Percentiles rank a stretch among this genome's conserved stretches.
These are phyloP conservation scores for Tillus elongatus DNA, from an alignment of 2,888 invertebrate species.

Conservation along the genomic window DNA sequence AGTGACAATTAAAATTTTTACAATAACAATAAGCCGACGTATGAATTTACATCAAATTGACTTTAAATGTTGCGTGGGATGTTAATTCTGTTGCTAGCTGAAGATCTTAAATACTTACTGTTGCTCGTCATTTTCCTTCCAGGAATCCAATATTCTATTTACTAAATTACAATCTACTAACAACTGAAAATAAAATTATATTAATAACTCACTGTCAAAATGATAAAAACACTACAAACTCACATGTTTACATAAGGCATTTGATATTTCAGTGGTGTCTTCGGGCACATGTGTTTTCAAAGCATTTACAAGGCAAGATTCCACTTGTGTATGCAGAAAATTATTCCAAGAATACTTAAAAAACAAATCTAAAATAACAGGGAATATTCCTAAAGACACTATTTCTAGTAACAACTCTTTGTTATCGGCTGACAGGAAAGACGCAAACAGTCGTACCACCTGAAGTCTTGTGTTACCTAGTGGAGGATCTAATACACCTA, in stretches of 20 bases:
- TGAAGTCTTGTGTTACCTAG: constrained; percentile 73
- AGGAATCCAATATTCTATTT: constrained; percentile 70
- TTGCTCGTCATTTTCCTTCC: constrained; percentile 67
- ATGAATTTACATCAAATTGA: too few species aligned
- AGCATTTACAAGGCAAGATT: constrained; percentile 66
- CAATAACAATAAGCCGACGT: too few species aligned
- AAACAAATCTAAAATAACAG: constrained; percentile 72
- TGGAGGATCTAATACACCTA: constrained; percentile 62
- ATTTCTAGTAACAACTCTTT: constrained; percentile 60
- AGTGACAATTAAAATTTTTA: constrained; percentile 18
- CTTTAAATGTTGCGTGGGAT: too few species aligned
- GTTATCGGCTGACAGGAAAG: constrained; percentile 65
- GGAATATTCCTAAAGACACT: constrained; percentile 47
- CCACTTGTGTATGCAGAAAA: constrained; percentile 87
- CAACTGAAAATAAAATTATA: constrained; percentile 31
- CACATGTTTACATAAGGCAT: constrained; percentile 50
- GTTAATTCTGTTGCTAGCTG: too few species aligned
- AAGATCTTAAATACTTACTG: constrained; percentile 66
- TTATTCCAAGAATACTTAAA: constrained; percentile 89
- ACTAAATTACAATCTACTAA: constrained; percentile 67
- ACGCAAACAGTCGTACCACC: constrained; percentile 69
- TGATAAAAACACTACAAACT: constrained; percentile 24
- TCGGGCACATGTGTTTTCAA: constrained; percentile 41
- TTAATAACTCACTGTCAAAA: constrained; percentile 8
- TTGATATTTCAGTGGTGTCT: constrained; percentile 36